Evolutionary conservation across 1,140 invertebrate genomes (phyloP).

Genomic region (Drosophila kepulauana): DNA sequence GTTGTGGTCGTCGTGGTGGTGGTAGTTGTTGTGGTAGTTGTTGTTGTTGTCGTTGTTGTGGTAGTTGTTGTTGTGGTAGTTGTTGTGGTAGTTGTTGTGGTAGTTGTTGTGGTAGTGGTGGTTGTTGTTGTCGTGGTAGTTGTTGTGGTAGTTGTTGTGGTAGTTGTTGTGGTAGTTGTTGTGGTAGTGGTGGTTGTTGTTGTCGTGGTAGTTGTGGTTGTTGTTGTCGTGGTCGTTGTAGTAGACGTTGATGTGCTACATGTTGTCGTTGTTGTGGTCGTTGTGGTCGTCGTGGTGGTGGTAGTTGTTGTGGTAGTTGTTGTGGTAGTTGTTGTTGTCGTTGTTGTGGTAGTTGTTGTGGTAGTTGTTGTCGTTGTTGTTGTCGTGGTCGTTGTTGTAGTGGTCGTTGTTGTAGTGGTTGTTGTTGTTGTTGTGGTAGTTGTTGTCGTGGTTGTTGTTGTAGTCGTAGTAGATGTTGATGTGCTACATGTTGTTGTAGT

Average conservation of each 20-base stretch:
- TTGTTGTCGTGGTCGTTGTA: slow-evolving; percentile 1
- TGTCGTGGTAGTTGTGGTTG: background rate
- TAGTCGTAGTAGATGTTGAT: slow-evolving; percentile 6
- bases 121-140: slow-evolving; percentile 9
- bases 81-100: slow-evolving; percentile 7
- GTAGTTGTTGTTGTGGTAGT: slow-evolving; percentile 10
- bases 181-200: slow-evolving; percentile 12
- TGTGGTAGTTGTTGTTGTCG: slow-evolving; percentile 4
- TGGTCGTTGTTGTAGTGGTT: background rate
- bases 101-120: slow-evolving; percentile 8
- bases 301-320: slow-evolving; percentile 16
- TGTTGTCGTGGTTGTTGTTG: background rate
- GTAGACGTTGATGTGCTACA: slow-evolving; percentile 10
- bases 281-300: background rate
- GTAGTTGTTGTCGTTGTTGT: slow-evolving; percentile 24
- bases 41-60: background rate
- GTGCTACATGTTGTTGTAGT: slow-evolving; percentile 4
- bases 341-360: slow-evolving; percentile 5
- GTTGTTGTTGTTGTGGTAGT: slow-evolving; percentile 25
- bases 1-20: slow-evolving; percentile 22
- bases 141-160: slow-evolving; percentile 6
- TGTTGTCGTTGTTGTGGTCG: slow-evolving; percentile 11
- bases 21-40: background rate
- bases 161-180: slow-evolving; percentile 4
- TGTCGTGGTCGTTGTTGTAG: slow-evolving; percentile 1